phyloP scores from a whole-genome alignment of 2,888 invertebrate species.

The Cepaea hortensis region DNA sequence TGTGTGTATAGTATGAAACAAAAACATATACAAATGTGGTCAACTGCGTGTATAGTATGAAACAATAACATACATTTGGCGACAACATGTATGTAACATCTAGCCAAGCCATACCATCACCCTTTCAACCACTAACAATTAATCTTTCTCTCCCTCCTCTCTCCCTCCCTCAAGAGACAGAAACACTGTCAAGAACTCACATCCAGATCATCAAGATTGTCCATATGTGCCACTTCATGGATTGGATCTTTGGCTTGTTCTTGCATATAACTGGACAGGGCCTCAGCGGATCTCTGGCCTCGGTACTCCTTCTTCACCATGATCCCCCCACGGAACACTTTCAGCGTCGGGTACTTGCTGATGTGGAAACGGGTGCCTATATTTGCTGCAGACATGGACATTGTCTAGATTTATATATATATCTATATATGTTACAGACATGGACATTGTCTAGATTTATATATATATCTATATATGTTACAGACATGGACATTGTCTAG shows the following conservation, averaged over 20 bases:
- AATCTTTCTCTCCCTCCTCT: not conserved
- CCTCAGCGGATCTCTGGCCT: slow-evolving; percentile 91
- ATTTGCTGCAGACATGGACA: slow-evolving; percentile 77
- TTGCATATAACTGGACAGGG: slow-evolving; percentile 90
- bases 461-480: too few relatives aligned
- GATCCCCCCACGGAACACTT: slow-evolving; percentile 85
- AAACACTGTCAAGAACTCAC: slow-evolving; percentile 3
- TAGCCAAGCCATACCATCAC: not conserved
- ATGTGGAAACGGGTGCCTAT: slow-evolving; percentile 95
- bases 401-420: not conserved
- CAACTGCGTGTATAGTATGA: too few relatives aligned
- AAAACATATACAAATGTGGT: too few relatives aligned
- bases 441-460: too few relatives aligned
- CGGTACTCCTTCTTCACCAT: slow-evolving; percentile 80
- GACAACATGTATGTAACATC: not conserved
- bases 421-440: too few relatives aligned
- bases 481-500: too few relatives aligned
- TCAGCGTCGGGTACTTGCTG: slow-evolving; percentile 98
- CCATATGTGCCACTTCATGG: slow-evolving; percentile 82
- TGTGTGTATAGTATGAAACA: too few relatives aligned
- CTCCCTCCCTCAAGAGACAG: not conserved
- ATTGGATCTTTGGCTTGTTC: slow-evolving; percentile 85
- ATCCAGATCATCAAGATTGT: slow-evolving; percentile 53
- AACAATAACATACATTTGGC: too few relatives aligned
- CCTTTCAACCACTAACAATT: too few relatives aligned